phyloP scores from a whole-genome alignment of 2,888 invertebrate genomes.

The Mythimna lalbum region DNA sequence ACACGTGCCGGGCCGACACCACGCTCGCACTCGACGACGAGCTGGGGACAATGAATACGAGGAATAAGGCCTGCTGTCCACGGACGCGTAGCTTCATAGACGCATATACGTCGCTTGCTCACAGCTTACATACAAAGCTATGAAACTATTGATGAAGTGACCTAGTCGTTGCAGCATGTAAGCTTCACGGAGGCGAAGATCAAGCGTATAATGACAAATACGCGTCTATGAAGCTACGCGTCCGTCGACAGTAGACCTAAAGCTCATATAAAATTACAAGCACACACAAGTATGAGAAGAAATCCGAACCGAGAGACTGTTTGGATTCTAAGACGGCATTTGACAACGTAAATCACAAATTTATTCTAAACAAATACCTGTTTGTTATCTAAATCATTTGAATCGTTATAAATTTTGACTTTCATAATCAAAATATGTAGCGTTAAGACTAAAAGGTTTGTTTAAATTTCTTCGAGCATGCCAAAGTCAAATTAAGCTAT shows the following conservation, averaged over 20 bases:
- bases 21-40: slow-evolving; percentile 45
- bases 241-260: background rate
- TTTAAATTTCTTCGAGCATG: background rate
- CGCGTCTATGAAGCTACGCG: no score
- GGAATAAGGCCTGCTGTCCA: no score
- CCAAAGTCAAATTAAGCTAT: background rate
- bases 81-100: no score
- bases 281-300: no score
- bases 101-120: no score
- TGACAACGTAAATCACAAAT: background rate
- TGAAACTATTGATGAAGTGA: no score
- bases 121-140: no score
- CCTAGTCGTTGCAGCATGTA: no score
- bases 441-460: background rate
- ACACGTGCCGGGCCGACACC: slow-evolving; percentile 51
- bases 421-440: background rate
- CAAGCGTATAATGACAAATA: no score
- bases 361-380: background rate
- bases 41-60: slow-evolving; percentile 10
- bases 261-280: no score
- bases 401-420: background rate
- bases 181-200: no score
- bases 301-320: background rate
- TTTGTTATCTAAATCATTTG: background rate
- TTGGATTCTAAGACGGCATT: background rate